phyloP scores from a whole-genome alignment of 2,888 invertebrate genomes.

The Melieria picta region DNA sequence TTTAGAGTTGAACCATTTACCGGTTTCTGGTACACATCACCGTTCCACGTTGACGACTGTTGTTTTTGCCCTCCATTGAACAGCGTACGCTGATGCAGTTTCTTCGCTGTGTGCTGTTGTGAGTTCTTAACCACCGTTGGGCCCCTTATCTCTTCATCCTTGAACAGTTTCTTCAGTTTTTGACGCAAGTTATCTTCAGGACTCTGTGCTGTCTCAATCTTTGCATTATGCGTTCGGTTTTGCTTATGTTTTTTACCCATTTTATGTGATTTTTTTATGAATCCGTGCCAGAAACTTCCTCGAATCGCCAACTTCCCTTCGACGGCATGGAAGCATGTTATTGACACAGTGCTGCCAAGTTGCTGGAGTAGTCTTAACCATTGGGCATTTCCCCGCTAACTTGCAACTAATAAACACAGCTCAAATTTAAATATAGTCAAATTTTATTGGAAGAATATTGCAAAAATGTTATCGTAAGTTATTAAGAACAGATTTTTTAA shows the following conservation, averaged over 20 bases:
- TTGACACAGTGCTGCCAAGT: no score
- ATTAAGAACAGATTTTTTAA: no score
- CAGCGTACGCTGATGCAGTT: neutral
- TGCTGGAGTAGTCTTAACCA: no score
- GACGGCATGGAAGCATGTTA: no score
- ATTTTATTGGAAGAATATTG: no score
- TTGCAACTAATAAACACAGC: no score
- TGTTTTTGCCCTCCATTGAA: neutral
- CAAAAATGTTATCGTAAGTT: no score
- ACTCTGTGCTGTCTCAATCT: neutral
- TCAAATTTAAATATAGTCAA: no score
- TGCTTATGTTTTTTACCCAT: neutral
- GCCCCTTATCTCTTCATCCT: conserved; percentile 20
- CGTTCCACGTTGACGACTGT: neutral
- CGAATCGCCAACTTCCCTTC: no score
- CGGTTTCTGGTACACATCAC: neutral
- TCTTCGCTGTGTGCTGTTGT: neutral
- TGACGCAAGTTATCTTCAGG: conserved; percentile 37
- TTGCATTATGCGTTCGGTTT: neutral
- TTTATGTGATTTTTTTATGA: no score
- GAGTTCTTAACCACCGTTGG: neutral
- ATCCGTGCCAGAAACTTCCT: no score
- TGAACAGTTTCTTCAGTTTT: conserved; percentile 37
- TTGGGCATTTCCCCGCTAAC: no score
- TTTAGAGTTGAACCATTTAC: neutral